phyloP scores from a whole-genome alignment of 1,140 invertebrate genomes.

The Drosophila nasuta region DNA sequence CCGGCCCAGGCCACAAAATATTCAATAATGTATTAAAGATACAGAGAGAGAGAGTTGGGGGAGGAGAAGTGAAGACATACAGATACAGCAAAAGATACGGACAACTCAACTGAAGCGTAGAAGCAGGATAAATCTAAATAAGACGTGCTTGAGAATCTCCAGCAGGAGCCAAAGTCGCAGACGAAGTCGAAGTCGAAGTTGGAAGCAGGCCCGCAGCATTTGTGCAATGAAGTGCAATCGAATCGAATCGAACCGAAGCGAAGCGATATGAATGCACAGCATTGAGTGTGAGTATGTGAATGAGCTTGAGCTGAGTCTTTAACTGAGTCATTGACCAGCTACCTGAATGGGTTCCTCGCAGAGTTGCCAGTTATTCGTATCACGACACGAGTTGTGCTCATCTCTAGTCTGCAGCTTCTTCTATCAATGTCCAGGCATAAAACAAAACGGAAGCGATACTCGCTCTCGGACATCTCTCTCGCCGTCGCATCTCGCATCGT shows the following conservation, averaged over 20 bases:
- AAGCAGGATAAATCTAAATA: constrained; percentile 80
- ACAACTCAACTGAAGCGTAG: constrained; percentile 80
- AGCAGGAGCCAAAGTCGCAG: background rate
- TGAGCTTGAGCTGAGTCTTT: constrained; percentile 25
- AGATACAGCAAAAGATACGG: constrained; percentile 48
- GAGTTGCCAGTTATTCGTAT: constrained; percentile 5
- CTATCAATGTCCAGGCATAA: constrained; percentile 30
- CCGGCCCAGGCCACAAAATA: constrained; percentile 76
- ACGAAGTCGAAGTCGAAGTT: background rate
- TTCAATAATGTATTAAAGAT: constrained; percentile 79
- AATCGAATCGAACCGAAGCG: constrained; percentile 8
- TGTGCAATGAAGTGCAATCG: constrained; percentile 78
- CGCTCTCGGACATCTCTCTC: background rate
- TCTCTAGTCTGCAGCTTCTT: constrained; percentile 3
- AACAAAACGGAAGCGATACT: constrained; percentile 43
- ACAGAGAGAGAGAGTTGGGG: constrained; percentile 36
- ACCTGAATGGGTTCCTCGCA: constrained; percentile 36
- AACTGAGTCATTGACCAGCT: constrained; percentile 16
- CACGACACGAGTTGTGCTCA: constrained; percentile 22
- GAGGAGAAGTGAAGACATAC: constrained; percentile 25
- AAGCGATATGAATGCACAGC: constrained; percentile 25
- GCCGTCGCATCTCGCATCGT: too few species aligned
- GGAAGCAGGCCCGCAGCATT: constrained; percentile 34
- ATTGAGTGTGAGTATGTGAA: constrained; percentile 1
- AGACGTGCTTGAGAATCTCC: constrained; percentile 67